Percentiles rank a stretch among this genome's conserved stretches.
phyloP scores from a whole-genome alignment of 2,888 invertebrate species.

The Lottia scabra region DNA sequence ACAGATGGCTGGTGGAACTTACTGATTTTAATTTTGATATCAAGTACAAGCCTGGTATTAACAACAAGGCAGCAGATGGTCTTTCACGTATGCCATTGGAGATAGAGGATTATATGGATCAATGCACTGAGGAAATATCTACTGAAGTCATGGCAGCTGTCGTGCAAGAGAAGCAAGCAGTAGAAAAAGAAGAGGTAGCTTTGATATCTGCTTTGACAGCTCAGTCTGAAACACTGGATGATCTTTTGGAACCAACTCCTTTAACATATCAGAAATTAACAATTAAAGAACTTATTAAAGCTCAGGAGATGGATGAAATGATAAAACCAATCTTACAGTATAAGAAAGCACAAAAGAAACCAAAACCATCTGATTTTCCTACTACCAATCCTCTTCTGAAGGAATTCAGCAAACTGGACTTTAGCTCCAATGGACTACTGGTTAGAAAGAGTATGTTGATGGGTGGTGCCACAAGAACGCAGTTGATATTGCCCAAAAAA shows the following conservation, averaged over 20 bases:
- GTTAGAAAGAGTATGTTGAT: too few relatives aligned
- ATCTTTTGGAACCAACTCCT: neutral
- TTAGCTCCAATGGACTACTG: too few relatives aligned
- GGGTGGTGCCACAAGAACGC: too few relatives aligned
- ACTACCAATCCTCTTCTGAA: neutral
- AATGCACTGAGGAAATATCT: constrained; percentile 9
- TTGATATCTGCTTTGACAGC: neutral
- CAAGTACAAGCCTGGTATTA: constrained; percentile 18
- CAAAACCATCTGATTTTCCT: neutral
- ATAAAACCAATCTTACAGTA: neutral
- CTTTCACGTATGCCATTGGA: constrained; percentile 21
- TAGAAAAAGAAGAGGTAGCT: neutral
- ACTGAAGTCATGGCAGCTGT: constrained; percentile 5
- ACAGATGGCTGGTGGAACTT: constrained; percentile 15
- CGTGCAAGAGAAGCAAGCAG: neutral
- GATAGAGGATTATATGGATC: constrained; percentile 10
- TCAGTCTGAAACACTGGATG: neutral
- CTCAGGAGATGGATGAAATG: neutral
- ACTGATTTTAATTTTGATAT: constrained; percentile 17
- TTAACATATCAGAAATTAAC: neutral
- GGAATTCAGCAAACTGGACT: neutral
- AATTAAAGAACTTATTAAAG: neutral
- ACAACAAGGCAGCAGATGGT: constrained; percentile 18
- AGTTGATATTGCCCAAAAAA: too few relatives aligned
- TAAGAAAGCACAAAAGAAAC: neutral